Evolutionary conservation across 2,888 invertebrate genomes (phyloP).

Genomic region (Synanthedon formicaeformis): DNA sequence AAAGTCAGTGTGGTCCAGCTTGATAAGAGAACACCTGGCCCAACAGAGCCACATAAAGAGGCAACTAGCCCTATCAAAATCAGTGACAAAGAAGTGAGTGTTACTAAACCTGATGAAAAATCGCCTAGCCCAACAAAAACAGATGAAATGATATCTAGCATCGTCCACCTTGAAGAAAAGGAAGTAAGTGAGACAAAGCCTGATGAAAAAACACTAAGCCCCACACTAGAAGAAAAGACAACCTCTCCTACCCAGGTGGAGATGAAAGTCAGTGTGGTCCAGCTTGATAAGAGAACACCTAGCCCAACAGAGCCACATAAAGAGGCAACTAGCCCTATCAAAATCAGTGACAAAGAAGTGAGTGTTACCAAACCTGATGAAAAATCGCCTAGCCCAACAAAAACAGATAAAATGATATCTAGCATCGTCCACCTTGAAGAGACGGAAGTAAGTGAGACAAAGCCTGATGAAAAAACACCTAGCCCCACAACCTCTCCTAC

Average conservation of each 20-base stretch:
- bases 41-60: neutral
- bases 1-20: neutral
- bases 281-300: constrained; percentile 2
- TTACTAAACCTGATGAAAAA: neutral
- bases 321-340: neutral
- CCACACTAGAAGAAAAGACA: neutral
- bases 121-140: neutral
- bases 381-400: constrained; percentile 2
- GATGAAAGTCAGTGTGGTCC: neutral
- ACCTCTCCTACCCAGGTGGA: neutral
- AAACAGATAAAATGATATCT: neutral
- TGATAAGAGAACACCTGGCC: neutral
- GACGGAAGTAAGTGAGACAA: constrained; percentile 3
- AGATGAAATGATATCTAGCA: neutral
- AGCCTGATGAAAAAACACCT: constrained; percentile 5
- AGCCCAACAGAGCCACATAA: neutral
- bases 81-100: neutral
- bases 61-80: neutral
- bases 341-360: constrained; percentile 4
- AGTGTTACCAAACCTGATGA: constrained; percentile 1
- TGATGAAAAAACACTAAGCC: neutral
- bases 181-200: neutral
- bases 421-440: neutral
- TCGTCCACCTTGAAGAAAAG: too few species aligned
- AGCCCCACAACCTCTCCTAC: neutral